These are phyloP conservation scores for Amphiprion percula DNA, from an alignment of 2,113 vertebrate genomes.

Conservation along the genomic window DNA sequence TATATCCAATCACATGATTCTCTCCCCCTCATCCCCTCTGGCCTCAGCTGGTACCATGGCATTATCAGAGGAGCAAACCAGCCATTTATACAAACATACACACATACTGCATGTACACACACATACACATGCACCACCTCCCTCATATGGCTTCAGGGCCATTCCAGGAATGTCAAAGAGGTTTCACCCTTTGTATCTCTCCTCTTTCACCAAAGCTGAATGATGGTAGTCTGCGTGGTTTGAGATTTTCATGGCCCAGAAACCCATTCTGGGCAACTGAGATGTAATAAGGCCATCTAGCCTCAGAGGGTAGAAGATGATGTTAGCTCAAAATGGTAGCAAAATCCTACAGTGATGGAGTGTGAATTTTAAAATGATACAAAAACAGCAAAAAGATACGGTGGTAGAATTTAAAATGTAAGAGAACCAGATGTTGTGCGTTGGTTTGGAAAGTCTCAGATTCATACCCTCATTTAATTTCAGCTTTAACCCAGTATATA, in stretches of 20 bases:
- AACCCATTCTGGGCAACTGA: conserved; percentile 70
- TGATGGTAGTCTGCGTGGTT: conserved; percentile 65
- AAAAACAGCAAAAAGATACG: conserved; percentile 28
- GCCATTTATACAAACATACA: conserved; percentile 61
- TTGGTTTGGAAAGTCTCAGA: conserved; percentile 34
- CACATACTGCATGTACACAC: conserved; percentile 41
- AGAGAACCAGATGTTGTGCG: neutral
- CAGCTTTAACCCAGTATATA: conserved; percentile 27
- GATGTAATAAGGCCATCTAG: conserved; percentile 73
- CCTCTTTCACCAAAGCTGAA: conserved; percentile 63
- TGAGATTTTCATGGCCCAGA: conserved; percentile 71
- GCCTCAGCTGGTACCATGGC: conserved; percentile 55
- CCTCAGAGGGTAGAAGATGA: conserved; percentile 62
- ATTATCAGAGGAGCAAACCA: conserved; percentile 68
- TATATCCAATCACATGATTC: conserved; percentile 61
- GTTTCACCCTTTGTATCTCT: conserved; percentile 74
- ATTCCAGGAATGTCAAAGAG: conserved; percentile 79
- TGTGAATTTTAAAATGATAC: conserved; percentile 35
- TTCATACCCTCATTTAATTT: conserved; percentile 53
- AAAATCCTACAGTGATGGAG: conserved; percentile 25
- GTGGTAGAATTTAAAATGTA: conserved; percentile 18
- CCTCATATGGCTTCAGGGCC: conserved; percentile 64
- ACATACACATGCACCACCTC: conserved; percentile 28
- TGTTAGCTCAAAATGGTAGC: conserved; percentile 48
- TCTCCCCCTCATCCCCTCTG: conserved; percentile 56